Evolutionary conservation across 1,140 invertebrate species (phyloP), one percentile per base, ranked within the genome.

Genomic region (Orchesella cincta): DNA sequence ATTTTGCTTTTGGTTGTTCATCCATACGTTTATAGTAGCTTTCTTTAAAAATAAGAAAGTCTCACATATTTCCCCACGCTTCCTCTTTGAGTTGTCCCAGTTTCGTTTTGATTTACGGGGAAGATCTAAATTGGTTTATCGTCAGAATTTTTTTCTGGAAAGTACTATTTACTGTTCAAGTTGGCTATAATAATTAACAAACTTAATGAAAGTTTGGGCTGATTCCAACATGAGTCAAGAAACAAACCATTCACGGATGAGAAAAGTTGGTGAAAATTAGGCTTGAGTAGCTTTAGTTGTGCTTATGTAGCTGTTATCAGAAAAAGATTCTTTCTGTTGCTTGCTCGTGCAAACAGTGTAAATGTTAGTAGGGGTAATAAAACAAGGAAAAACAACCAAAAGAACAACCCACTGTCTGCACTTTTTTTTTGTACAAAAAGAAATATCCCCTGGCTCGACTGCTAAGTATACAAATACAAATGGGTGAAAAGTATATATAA

Each of bases 391-490:
- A 57, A 57, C 12, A 57, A 57, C 8, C 3, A 57, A 23, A 57
- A 23, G 14, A 57, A 57, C 52, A n/a, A 26, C 52, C 23, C 8
- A 18, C 52, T 57, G 52, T 57, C 23, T 57, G 52, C 52, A 57
- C 52, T 57, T n/a, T 57, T 57, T n/a, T 57, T 57, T 12, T 57
- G 12, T 18, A 29, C 1, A 72, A 72, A 76, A 67, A 35, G 26
- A 76, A 70, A 64, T 2, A 33, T 26, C 52, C 73, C 26, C 73
- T 67, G 39, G n/a, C n/a, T n/a, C 36, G 36, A 33, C 39, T 29
- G 39, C 39, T 51, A 26, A 73, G 29, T 26, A 73, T 33, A 73
- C n/a, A 29, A 23, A 51, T 14, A 73, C 23, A 28, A 73, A 73
- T n/a, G 18, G 36, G 28, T 26, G 72, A 73, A 57, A 57, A 54